phyloP scores from a whole-genome alignment of 1,140 invertebrate species.

The Drosophila paulistorum region DNA sequence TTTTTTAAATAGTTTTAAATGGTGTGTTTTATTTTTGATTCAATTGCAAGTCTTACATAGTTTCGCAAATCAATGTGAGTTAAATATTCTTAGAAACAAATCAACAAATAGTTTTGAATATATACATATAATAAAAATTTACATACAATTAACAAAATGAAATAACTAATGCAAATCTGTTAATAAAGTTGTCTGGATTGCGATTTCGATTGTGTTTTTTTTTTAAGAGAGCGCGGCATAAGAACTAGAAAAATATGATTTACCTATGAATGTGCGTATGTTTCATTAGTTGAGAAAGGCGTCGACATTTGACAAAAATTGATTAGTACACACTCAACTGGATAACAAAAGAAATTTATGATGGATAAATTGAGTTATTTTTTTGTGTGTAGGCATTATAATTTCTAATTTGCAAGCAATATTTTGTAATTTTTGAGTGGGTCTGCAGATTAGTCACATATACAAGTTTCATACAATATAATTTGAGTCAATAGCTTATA shows the following conservation, averaged over 20 bases:
- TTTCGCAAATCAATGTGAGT: slow-evolving; percentile 59
- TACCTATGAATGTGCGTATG: background rate
- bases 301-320: background rate
- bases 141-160: slow-evolving; percentile 19
- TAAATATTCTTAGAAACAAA: slow-evolving; percentile 38
- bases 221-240: slow-evolving; percentile 25
- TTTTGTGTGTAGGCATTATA: slow-evolving; percentile 8
- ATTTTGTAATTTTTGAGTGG: slow-evolving; percentile 9
- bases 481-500: slow-evolving; percentile 33
- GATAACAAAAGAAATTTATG: background rate
- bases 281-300: too few relatives aligned
- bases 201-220: slow-evolving; percentile 43
- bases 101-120: slow-evolving; percentile 31
- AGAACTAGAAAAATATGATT: slow-evolving; percentile 57
- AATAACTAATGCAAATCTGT: slow-evolving; percentile 9
- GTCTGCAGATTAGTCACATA: slow-evolving; percentile 25
- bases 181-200: slow-evolving; percentile 58
- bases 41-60: slow-evolving; percentile 72
- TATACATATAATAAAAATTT: slow-evolving; percentile 47
- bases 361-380: background rate
- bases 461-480: slow-evolving; percentile 30
- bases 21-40: slow-evolving; percentile 78
- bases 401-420: slow-evolving; percentile 14
- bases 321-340: background rate
- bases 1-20: slow-evolving; percentile 55